Conservation (phyloP, 2,888 invertebrate genomes). For the Gryllus longicercus region DNA sequence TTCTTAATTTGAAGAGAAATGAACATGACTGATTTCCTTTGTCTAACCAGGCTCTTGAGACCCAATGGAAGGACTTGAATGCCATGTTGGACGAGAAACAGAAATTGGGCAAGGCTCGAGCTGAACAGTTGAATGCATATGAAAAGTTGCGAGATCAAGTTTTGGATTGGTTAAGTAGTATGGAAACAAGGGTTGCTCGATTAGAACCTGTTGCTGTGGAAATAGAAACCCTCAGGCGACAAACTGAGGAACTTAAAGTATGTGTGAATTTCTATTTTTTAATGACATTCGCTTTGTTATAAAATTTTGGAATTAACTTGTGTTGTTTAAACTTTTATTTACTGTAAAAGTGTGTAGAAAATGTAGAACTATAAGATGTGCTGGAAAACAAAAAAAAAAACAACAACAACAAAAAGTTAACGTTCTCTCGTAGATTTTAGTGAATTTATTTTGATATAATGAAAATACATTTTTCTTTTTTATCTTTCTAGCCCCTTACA, state of each 20-base stretch:
- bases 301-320: too few species aligned
- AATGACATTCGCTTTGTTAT: too few species aligned
- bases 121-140: constrained; percentile 82
- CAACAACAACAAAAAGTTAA: neutral
- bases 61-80: constrained; percentile 84
- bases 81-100: constrained; percentile 79
- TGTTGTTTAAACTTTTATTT: too few species aligned
- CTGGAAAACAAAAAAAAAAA: neutral
- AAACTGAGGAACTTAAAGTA: constrained; percentile 72
- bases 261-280: neutral
- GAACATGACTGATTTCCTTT: neutral
- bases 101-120: constrained; percentile 74
- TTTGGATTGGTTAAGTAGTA: constrained; percentile 76
- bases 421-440: neutral
- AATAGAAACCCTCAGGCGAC: constrained; percentile 75
- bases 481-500: constrained; percentile 60
- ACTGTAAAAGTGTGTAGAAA: too few species aligned
- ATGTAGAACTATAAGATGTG: too few species aligned
- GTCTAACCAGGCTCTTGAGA: constrained; percentile 63
- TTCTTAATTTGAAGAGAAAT: neutral
- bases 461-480: constrained; percentile 27
- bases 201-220: constrained; percentile 86
- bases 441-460: constrained; percentile 23
- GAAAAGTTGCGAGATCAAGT: constrained; percentile 80
- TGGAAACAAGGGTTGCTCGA: constrained; percentile 71